Evolutionary conservation across 2,113 vertebrate genomes (phyloP).

Genomic region (Sylvilagus bachmani): DNA sequence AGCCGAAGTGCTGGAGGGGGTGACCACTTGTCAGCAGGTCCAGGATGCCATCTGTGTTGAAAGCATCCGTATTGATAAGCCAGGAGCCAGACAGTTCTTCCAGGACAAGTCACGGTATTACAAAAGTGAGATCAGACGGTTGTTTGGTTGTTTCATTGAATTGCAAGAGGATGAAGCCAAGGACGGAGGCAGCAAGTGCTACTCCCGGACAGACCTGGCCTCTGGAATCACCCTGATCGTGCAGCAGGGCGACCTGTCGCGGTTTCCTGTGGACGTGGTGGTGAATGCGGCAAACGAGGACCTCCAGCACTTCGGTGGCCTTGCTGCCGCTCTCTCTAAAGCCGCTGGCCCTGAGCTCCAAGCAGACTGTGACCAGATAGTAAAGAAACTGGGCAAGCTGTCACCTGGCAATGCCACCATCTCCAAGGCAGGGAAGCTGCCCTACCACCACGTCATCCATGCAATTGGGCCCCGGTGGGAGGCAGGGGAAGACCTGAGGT

Average conservation of each 20-base stretch:
- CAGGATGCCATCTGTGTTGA: conserved; percentile 82
- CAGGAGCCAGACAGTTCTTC: conserved; percentile 90
- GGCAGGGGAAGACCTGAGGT: fast-evolving
- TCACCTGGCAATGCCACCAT: conserved; percentile 81
- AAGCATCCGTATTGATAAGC: conserved; percentile 82
- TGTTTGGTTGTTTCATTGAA: conserved; percentile 88
- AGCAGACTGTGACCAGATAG: conserved; percentile 82
- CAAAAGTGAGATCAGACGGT: conserved; percentile 58
- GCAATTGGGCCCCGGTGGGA: conserved; percentile 89
- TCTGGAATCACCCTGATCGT: conserved; percentile 88
- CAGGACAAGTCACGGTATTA: conserved; percentile 80
- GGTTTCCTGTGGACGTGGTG: conserved; percentile 87
- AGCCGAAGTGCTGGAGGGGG: conserved; percentile 79
- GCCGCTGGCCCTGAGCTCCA: conserved; percentile 91
- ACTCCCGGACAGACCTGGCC: conserved; percentile 69
- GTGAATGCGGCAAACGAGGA: conserved; percentile 88
- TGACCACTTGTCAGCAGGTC: conserved; percentile 65
- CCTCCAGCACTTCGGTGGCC: conserved; percentile 85
- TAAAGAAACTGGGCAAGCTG: conserved; percentile 61
- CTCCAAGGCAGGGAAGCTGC: conserved; percentile 86
- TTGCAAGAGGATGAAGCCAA: conserved; percentile 81
- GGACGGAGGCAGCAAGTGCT: conserved; percentile 24
- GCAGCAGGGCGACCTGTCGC: conserved; percentile 88
- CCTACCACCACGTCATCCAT: conserved; percentile 90
- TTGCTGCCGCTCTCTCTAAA: conserved; percentile 85